Conservation (phyloP, 2,113 vertebrate genomes). For the Phasianus colchicus region DNA sequence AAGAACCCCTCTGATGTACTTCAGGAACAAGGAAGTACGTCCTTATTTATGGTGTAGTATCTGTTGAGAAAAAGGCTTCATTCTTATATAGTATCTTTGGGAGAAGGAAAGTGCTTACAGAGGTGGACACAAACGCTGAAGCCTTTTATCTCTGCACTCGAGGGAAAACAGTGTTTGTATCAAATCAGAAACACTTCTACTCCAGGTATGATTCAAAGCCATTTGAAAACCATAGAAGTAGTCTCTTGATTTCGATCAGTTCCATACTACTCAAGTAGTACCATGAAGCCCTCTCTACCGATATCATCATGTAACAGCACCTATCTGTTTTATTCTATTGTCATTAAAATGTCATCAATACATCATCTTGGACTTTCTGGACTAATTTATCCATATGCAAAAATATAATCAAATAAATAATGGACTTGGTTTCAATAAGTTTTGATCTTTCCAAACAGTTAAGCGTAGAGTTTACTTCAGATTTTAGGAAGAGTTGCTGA, state of each 20-base stretch:
- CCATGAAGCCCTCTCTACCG: background rate
- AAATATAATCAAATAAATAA: background rate
- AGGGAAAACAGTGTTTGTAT: background rate
- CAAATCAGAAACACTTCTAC: background rate
- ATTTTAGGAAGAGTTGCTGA: background rate
- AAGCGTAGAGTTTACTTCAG: background rate
- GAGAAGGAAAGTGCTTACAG: background rate
- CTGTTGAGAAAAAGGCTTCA: background rate
- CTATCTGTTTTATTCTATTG: background rate
- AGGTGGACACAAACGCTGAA: background rate
- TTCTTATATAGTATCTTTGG: background rate
- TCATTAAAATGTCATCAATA: background rate
- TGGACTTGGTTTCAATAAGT: background rate
- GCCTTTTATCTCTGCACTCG: background rate
- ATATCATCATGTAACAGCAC: background rate
- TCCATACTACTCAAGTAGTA: background rate
- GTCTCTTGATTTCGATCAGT: background rate
- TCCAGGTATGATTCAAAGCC: background rate
- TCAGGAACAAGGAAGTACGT: background rate
- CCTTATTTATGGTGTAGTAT: background rate
- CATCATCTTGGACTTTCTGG: background rate
- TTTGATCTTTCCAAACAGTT: background rate
- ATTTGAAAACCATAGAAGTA: background rate
- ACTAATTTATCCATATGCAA: background rate
- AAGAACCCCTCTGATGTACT: background rate